phyloP scores from a whole-genome alignment of 2,113 vertebrate genomes.

The Chitala chitala region DNA sequence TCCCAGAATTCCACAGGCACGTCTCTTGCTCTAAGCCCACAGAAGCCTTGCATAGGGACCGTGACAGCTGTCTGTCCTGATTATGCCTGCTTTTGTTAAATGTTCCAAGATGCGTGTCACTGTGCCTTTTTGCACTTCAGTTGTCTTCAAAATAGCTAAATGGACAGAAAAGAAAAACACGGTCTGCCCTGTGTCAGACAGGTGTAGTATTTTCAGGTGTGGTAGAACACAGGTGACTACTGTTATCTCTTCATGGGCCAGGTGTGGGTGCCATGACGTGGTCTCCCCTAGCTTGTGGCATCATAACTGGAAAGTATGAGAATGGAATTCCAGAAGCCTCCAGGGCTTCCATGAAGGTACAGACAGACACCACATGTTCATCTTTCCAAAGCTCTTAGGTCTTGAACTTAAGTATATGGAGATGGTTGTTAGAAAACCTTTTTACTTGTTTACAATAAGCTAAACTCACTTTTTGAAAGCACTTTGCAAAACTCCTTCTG shows the following conservation, averaged over 20 bases:
- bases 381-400: too few species aligned
- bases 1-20: not conserved
- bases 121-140: not conserved
- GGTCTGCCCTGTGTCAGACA: not conserved
- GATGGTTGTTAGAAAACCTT: not conserved
- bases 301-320: constrained; percentile 96
- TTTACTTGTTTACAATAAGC: too few species aligned
- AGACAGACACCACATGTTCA: too few species aligned
- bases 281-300: constrained; percentile 94
- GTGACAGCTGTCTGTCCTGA: not conserved
- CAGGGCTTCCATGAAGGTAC: constrained; percentile 92
- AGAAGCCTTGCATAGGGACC: not conserved
- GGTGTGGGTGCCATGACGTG: constrained; percentile 97
- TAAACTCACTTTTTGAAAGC: too few species aligned
- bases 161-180: too few species aligned
- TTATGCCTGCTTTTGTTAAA: not conserved
- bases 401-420: not conserved
- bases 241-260: constrained; percentile 54
- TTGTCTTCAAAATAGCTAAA: too few species aligned
- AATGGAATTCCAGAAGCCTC: constrained; percentile 92
- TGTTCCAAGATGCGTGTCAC: not conserved
- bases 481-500: too few species aligned
- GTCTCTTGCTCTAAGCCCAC: not conserved
- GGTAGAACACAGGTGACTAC: not conserved
- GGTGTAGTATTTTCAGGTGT: not conserved